These are phyloP conservation scores for Calycopis cecrops DNA, from an alignment of 1,140 invertebrate genomes.

Conservation along the genomic window DNA sequence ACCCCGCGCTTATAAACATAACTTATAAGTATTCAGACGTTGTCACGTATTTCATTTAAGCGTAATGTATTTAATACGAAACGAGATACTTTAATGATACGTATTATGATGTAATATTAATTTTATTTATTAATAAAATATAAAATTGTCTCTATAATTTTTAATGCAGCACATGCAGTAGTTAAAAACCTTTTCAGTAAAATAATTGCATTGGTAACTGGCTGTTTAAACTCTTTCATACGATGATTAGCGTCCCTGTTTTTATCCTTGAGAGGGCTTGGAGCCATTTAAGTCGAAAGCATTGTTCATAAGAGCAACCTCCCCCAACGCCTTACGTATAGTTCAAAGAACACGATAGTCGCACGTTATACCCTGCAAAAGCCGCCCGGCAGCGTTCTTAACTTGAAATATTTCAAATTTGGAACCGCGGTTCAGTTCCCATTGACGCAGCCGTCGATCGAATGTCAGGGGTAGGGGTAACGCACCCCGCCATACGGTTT, in stretches of 20 bases:
- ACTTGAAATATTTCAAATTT: slow-evolving; percentile 43
- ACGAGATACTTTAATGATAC: too few species aligned
- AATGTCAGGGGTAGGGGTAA: slow-evolving; percentile 43
- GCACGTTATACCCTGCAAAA: slow-evolving; percentile 46
- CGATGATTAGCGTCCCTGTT: too few species aligned
- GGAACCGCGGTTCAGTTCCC: slow-evolving; percentile 36
- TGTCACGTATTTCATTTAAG: too few species aligned
- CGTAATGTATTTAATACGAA: too few species aligned
- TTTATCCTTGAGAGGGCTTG: slow-evolving; percentile 27
- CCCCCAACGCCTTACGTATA: slow-evolving; percentile 41
- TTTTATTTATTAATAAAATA: too few species aligned
- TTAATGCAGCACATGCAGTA: too few species aligned
- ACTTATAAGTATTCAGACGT: slow-evolving; percentile 5
- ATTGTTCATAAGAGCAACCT: slow-evolving; percentile 46
- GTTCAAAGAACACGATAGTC: slow-evolving; percentile 46
- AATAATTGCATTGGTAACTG: too few species aligned
- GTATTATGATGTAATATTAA: too few species aligned
- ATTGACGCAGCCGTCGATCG: slow-evolving; percentile 37
- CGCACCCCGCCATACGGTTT: slow-evolving; percentile 51
- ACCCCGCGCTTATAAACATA: slow-evolving; percentile 8
- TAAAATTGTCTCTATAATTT: too few species aligned
- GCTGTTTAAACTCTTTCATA: too few species aligned
- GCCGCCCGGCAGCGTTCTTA: slow-evolving; percentile 48
- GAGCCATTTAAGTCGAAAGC: slow-evolving; percentile 45
- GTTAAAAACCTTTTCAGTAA: too few species aligned